Evolutionary conservation across 2,113 vertebrate species (phyloP), one percentile per base, ranked within the genome.

Genomic region (Echinops telfairi): DNA sequence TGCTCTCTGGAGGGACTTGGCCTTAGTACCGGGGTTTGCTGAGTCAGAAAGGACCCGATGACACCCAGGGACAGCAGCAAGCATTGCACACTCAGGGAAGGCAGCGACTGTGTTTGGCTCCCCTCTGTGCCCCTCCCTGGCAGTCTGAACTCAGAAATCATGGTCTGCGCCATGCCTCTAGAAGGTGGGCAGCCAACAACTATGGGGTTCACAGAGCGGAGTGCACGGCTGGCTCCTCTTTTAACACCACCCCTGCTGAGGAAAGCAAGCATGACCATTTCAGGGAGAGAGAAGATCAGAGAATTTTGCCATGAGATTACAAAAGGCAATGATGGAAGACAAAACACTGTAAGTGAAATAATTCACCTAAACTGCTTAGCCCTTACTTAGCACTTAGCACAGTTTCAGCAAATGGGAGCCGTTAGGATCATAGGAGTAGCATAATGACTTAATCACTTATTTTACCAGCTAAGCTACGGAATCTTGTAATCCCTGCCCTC

Each of bases 271-370:
- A 27, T 78, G n/a, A 88, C 40, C 17, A 76, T 38, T 94, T 94
- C 73, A 73, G 53, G 79, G 47, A 68, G 31, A 83, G 27, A 16
- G 10, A 62, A 12, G 57, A 36, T 33, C 85, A 71, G 66, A 78
- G n/a, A 80, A 66, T 33, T 25, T 88, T 85, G 17, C 89, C 80
- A 85, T 92, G 89, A 58, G 40, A 89, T 85, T 92, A 80, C 90
- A 53, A 31, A 83, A 80, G 57, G 36, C 64, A 75, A 12, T 33
- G 40, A 73, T 29, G 89, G 36, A 47, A 86, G 66, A 53, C 66
- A 71, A 43, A 83, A 27, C 43, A 22, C 62, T 57, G 64, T 88
- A 85, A 53, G 84, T 84, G 66, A 57, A 71, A 47, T 91, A 62
- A 38, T 73, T 90, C 31, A 43, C n/a, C 11, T 71, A 71, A 89